Evolutionary conservation across 2,113 vertebrate species (phyloP), one percentile per base, ranked within the genome.

Genomic region (Stigmatopora argus): DNA sequence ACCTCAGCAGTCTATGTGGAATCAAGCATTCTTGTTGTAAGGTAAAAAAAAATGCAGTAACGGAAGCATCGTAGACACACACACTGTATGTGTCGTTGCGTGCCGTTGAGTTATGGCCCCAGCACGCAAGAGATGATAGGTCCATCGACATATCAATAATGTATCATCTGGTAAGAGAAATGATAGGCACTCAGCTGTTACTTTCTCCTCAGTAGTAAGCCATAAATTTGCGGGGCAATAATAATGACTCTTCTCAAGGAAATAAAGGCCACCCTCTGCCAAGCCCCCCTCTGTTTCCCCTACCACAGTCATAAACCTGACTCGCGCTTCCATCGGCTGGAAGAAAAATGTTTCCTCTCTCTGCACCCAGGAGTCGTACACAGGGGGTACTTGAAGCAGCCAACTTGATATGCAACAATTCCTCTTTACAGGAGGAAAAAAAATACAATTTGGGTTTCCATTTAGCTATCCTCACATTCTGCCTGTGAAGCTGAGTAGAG

Each of bases 171-270:
- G 82, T 81, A 74, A 86, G 84, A 87, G 86, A 83, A 87, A 90
- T 86, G 87, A 90, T 86, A 89, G 85, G 75, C 86, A 75, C 81
- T 87, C 83, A 77, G 83, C 79, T 85, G 81, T 75, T 81, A 85
- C 84, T 77, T 80, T 87, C 86, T 77, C 77, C 86, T 78, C 66
- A 84, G 87, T 86, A 84, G 86, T 78, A 74, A 82, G 81, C 83
- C 85, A 88, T 91, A 90, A 86, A 91, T 91, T 89, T 86, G 81
- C 84, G 80, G 80, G 78, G 85, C 85, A 86, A 90, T 89, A 89
- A 90, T 88, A 88, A 91, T 89, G 85, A 89, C 83, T 89, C 85
- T 89, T 90, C 87, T 86, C 83, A 83, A 85, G 83, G 83, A 90
- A 89, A 90, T 90, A 91, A 91, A 90, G 86, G 87, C 86, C 86